phyloP scores from a whole-genome alignment of 2,797 vertebrate species.

The Austrolebias charrua region DNA sequence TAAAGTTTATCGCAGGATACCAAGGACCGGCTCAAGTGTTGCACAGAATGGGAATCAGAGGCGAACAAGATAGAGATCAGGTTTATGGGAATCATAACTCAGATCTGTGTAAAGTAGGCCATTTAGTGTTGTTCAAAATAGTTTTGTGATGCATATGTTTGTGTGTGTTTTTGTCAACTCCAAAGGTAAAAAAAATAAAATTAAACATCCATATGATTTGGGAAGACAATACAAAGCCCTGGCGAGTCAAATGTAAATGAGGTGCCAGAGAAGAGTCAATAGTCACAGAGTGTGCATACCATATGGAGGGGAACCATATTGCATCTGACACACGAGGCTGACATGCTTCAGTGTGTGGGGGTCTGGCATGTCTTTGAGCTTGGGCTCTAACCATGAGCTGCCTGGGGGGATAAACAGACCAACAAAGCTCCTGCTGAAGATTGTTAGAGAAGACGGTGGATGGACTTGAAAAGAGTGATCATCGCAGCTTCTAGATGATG shows the following conservation, averaged over 20 bases:
- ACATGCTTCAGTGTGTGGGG: conserved; percentile 34
- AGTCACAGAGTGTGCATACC: conserved; percentile 13
- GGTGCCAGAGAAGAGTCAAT: conserved; percentile 20
- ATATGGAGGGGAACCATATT: conserved; percentile 4
- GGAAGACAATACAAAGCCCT: conserved; percentile 22
- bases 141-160: conserved; percentile 16
- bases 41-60: conserved; percentile 14
- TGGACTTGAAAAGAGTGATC: conserved; percentile 9
- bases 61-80: conserved; percentile 3
- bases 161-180: conserved; percentile 2
- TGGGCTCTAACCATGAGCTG: conserved; percentile 33
- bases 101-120: conserved; percentile 3
- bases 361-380: conserved; percentile 38
- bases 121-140: conserved; percentile 28
- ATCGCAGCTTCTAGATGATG: conserved; percentile 8
- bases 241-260: conserved; percentile 28
- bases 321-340: conserved; percentile 22
- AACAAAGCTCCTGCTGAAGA: conserved; percentile 14
- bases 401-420: conserved; percentile 19
- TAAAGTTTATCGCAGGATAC: conserved; percentile 37
- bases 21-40: conserved; percentile 17
- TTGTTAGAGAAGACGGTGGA: conserved; percentile 1
- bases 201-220: conserved; percentile 13
- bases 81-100: conserved; percentile 5
- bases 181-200: conserved; percentile 30